Evolutionary conservation across 1,140 invertebrate species (phyloP), one percentile per base, ranked within the genome.

Genomic region (Alviniconcha marisindica): DNA sequence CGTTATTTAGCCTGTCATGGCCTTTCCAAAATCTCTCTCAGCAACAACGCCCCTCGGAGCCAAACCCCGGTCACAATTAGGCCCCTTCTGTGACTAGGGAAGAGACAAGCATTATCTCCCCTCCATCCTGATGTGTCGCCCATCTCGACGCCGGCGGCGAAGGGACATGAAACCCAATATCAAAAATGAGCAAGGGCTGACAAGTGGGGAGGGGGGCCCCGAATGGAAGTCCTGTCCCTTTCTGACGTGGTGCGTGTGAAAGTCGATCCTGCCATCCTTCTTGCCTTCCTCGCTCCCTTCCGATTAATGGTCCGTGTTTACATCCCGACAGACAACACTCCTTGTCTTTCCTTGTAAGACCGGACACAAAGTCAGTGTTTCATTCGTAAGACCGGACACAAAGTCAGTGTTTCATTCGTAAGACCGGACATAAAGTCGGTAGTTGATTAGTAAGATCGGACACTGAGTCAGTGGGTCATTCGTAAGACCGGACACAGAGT

Each of bases 1-100:
- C 63, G 63, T 66, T 66, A 33, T 66, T 66, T 66, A 66, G 31
- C n/a, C 63, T 66, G 63, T 66, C 63, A 66, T 66, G 33, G 63
- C 24, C n/a, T 7, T 33, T 33, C 63, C n/a, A 4, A 31, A 24
- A 4, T 28, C 66, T 21, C 38, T 40, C 15, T 15, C 36, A 24
- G 1, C 36, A 36, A 1, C 38, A 24, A 38, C 12, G 66, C 66
- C 7, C 21, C n/a, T 28, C 2, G 33, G 38, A 7, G 36, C 4
- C 36, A 15, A 10, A 3, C 36, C 36, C 36, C 15, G 18, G 40
- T 15, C 66, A 40, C 66, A 71, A 71, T 71, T 40, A 71, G 66
- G 7, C 36, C 66, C 40, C 66, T 40, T 33, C 63, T 33, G 63
- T 28, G n/a, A 66, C 1, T 28, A 28, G 24, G n/a, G 7, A 66